Evolutionary conservation across 2,888 invertebrate genomes (phyloP).

Genomic region (Cephus sareptanus): DNA sequence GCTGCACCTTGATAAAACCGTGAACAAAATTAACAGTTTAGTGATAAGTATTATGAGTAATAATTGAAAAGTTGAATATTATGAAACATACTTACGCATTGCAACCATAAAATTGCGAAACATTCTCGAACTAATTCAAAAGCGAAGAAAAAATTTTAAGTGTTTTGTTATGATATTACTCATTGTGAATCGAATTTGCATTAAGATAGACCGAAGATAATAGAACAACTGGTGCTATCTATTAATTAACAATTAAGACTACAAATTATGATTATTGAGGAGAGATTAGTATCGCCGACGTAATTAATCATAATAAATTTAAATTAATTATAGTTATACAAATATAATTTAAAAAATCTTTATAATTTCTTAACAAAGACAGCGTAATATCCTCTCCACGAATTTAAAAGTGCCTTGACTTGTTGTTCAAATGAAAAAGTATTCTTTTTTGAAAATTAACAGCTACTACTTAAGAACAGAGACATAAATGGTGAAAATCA

Average conservation of each 20-base stretch:
- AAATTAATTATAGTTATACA: neutral
- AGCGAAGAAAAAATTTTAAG: neutral
- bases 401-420: neutral
- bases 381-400: neutral
- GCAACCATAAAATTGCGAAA: neutral
- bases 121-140: neutral
- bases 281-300: neutral
- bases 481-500: neutral
- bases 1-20: too few relatives aligned
- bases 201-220: neutral
- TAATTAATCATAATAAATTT: neutral
- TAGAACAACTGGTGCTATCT: neutral
- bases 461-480: neutral
- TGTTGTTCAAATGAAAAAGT: neutral
- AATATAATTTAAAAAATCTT: neutral
- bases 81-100: neutral
- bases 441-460: neutral
- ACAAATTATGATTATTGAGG: neutral
- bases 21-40: neutral
- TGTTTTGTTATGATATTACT: neutral
- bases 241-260: neutral
- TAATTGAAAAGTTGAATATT: neutral
- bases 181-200: neutral
- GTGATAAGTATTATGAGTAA: neutral
- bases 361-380: neutral